Conservation (phyloP, 2,888 invertebrate genomes). For the Drosophila stalkeri region DNA sequence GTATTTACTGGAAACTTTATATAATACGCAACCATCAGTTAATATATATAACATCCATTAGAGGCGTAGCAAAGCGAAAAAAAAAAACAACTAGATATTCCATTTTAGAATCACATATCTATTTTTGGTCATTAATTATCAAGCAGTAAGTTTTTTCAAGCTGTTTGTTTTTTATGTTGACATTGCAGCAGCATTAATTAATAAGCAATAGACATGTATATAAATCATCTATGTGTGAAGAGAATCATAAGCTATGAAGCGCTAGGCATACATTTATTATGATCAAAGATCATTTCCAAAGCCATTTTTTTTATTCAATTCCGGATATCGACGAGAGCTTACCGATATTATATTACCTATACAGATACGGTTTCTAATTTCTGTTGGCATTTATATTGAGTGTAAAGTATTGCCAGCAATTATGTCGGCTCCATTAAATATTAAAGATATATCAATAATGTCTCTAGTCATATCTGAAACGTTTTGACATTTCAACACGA, state of each 20-base stretch:
- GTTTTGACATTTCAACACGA: not conserved
- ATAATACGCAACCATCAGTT: not conserved
- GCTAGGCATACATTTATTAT: not conserved
- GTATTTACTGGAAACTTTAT: not conserved
- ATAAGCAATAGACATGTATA: not conserved
- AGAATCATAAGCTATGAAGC: not conserved
- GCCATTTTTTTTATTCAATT: not conserved
- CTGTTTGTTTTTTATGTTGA: not conserved
- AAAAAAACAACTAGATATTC: not conserved
- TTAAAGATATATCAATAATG: not conserved
- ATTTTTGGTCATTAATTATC: not conserved
- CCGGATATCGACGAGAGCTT: not conserved
- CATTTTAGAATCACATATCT: not conserved
- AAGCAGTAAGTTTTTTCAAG: not conserved
- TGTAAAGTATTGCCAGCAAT: not conserved
- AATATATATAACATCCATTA: not conserved
- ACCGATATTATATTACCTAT: not conserved
- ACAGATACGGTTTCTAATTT: not conserved
- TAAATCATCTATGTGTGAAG: not conserved
- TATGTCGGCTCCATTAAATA: not conserved
- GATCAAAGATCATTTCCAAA: not conserved
- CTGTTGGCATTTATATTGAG: not conserved
- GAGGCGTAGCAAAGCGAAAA: not conserved
- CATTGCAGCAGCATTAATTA: not conserved
- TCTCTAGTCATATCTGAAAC: not conserved